Conservation (phyloP, 2,888 invertebrate species). For the Polymixis lichenea region DNA sequence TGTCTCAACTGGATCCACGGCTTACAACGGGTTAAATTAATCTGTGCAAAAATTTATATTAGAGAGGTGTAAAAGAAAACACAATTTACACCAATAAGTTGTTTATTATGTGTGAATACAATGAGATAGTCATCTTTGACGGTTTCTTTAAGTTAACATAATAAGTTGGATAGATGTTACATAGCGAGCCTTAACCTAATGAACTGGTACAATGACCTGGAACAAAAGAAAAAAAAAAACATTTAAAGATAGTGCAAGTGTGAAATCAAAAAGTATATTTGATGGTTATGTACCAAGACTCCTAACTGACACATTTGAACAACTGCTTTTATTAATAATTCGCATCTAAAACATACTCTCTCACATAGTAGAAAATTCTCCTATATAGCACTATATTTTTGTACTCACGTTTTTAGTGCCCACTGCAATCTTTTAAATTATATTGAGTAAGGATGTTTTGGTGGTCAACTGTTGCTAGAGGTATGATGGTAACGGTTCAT, state of each 20-base stretch:
- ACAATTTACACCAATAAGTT: conserved; percentile 65
- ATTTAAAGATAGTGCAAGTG: too few species aligned
- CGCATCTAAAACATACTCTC: too few species aligned
- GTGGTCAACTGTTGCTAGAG: not conserved
- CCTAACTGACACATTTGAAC: too few species aligned
- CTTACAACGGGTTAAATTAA: not conserved
- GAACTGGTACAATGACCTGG: conserved; percentile 74
- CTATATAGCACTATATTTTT: too few species aligned
- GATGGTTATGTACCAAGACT: too few species aligned
- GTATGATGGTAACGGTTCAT: not conserved
- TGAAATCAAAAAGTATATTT: not conserved
- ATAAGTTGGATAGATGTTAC: conserved; percentile 75
- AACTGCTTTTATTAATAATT: too few species aligned
- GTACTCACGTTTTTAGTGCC: too few species aligned
- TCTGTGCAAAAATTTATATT: not conserved
- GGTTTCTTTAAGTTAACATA: conserved; percentile 80
- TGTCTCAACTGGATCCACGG: too few species aligned
- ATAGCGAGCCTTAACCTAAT: conserved; percentile 83
- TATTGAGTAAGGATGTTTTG: too few species aligned
- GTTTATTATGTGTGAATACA: conserved; percentile 82
- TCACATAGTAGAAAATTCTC: too few species aligned
- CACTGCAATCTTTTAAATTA: too few species aligned
- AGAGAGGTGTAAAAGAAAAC: conserved; percentile 24
- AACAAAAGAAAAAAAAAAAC: conserved; percentile 73
- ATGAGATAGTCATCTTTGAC: conserved; percentile 84